Evolutionary conservation across 1,140 invertebrate genomes (phyloP).

Genomic region (Lasioglossum albipes): DNA sequence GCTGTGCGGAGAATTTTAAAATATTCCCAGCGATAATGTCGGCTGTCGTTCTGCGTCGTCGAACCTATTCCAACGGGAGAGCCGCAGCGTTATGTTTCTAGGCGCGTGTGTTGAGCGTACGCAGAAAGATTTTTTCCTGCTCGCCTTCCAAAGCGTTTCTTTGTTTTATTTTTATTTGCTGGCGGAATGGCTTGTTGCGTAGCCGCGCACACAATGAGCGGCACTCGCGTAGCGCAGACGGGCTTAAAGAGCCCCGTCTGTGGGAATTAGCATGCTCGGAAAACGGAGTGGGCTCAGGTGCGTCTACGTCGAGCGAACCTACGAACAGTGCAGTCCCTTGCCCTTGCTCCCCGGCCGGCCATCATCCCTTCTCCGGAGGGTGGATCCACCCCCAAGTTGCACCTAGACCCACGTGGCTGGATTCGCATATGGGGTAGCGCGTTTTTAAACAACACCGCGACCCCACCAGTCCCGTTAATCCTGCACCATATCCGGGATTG

Average conservation of each 20-base stretch:
- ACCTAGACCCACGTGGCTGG: constrained; percentile 16
- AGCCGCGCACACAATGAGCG: constrained; percentile 42
- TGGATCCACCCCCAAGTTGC: constrained; percentile 2
- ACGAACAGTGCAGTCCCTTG: constrained; percentile 9
- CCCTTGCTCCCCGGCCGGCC: neutral
- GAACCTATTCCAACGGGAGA: constrained; percentile 15
- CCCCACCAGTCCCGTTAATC: constrained; percentile 40
- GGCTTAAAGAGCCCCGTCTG: constrained; percentile 64
- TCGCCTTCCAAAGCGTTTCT: neutral
- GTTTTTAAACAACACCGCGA: constrained; percentile 58
- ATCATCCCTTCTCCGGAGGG: neutral
- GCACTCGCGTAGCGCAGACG: constrained; percentile 43
- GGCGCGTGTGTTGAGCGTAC: neutral
- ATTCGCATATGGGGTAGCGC: constrained; percentile 40
- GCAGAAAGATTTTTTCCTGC: neutral
- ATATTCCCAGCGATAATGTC: constrained; percentile 19
- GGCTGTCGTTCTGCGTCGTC: constrained; percentile 23
- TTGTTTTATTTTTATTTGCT: constrained; percentile 15
- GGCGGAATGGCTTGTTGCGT: constrained; percentile 1
- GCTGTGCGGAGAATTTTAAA: constrained; percentile 21
- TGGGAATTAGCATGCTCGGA: constrained; percentile 65
- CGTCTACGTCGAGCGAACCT: constrained; percentile 53
- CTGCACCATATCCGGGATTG: constrained; percentile 31
- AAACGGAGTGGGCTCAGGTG: constrained; percentile 63
- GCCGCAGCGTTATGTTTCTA: neutral